Conservation (phyloP, 2,888 invertebrate genomes). For the Tridacna crocea region DNA sequence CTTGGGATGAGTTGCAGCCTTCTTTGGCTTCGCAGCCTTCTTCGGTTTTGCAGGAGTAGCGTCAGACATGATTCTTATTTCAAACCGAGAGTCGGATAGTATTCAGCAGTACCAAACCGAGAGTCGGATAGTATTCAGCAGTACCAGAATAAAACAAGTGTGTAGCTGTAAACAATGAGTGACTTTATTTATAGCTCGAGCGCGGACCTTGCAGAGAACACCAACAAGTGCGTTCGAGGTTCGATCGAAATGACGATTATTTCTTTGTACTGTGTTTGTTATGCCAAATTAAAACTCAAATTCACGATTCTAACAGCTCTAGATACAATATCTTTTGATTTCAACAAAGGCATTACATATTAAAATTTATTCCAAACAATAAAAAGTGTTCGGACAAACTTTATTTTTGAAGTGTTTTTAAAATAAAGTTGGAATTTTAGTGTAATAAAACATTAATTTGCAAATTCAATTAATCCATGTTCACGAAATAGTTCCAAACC, state of each 20-base stretch:
- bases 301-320: background rate
- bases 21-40: constrained; percentile 74
- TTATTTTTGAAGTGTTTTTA: constrained; percentile 36
- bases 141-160: too few relatives aligned
- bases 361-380: constrained; percentile 32
- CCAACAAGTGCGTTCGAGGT: constrained; percentile 56
- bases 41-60: constrained; percentile 64
- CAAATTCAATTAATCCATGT: constrained; percentile 34
- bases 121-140: too few relatives aligned
- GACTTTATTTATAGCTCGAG: constrained; percentile 49
- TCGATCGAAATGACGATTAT: constrained; percentile 43
- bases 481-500: background rate
- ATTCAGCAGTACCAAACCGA: too few relatives aligned
- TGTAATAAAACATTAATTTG: constrained; percentile 41
- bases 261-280: constrained; percentile 66
- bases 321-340: background rate
- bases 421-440: constrained; percentile 48
- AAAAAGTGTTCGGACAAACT: background rate
- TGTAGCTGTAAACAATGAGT: background rate
- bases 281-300: constrained; percentile 34
- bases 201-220: constrained; percentile 73
- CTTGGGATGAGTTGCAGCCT: constrained; percentile 80
- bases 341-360: constrained; percentile 35
- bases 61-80: constrained; percentile 22
- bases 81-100: too few relatives aligned